These are phyloP conservation scores for Lucilia cuprina DNA, from an alignment of 1,140 invertebrate species.

Conservation along the genomic window DNA sequence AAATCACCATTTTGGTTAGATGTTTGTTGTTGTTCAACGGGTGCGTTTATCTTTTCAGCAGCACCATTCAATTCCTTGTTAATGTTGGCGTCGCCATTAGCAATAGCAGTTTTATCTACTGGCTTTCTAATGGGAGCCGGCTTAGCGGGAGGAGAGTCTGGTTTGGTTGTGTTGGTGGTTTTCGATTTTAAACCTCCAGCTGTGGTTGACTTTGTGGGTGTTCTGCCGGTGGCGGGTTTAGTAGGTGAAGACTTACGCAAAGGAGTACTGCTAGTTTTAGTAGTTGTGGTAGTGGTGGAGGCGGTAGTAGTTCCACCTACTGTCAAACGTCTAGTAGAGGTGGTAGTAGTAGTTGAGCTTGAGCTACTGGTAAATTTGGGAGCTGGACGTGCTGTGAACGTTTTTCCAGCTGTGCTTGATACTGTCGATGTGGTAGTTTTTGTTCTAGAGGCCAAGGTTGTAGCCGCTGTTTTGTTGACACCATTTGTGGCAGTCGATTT, in stretches of 20 bases:
- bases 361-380: conserved; percentile 48
- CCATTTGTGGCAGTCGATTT: conserved; percentile 48
- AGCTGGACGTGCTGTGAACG: conserved; percentile 56
- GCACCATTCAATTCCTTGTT: conserved; percentile 30
- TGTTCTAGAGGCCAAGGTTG: conserved; percentile 41
- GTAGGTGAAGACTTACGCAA: conserved; percentile 25
- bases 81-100: background rate
- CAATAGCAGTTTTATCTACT: background rate
- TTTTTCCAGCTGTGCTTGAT: conserved; percentile 49
- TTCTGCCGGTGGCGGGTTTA: background rate
- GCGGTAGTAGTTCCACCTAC: conserved; percentile 5
- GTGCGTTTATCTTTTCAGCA: background rate
- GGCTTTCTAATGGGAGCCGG: background rate
- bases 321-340: conserved; percentile 10
- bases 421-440: conserved; percentile 45
- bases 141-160: background rate
- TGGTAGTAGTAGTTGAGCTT: conserved; percentile 21
- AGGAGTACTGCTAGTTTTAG: conserved; percentile 14
- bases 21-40: background rate
- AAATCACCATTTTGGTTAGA: background rate
- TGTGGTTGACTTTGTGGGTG: background rate
- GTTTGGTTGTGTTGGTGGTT: background rate
- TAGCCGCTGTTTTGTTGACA: conserved; percentile 40
- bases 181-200: background rate
- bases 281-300: background rate